Base-by-base conservation (phyloP, 2,113 vertebrate species). In the Antigone vipio region DNA sequence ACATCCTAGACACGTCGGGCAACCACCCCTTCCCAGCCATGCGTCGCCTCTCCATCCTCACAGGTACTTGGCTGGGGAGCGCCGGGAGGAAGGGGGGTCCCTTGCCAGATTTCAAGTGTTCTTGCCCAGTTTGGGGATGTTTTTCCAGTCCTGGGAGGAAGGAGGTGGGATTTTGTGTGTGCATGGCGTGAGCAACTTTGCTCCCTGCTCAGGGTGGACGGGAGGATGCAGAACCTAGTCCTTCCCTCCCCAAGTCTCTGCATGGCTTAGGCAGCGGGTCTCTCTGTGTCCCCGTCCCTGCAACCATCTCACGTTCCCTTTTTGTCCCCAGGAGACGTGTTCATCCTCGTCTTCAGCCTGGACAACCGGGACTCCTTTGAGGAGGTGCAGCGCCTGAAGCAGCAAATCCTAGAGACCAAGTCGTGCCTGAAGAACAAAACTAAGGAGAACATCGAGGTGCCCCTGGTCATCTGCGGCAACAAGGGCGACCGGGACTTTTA, bases 11-110 rank as follows among this genome's bases (percentile, higher is more conserved):
- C 97, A 99, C 99, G 0, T 99, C 99, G 0, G 99, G 99, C 79
- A 99, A 99, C 89, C 99, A 99, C 45, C 99, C 99, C 4, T 99
- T 99, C 96, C 99, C 99, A 2, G 99, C 99, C 92, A 99, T 99
- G 99, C 98, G 99, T 94, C 99, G 99, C 67, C 99, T 99, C 18
- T 99, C 99, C 93, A 99, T 99, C 93, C 98, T 99, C 76, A 99
- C 99, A 97, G 99, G 99, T 99, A 97, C 98, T 85, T 89, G 73
- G 35, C 35, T 86, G 59, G 38, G 68, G 69, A 58, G 56, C 1
- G 1, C 15, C 12, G 26, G 58, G 55, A 63, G 76, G 49, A 40
- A 53, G 16, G 24, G 24, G 55, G 22, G 16, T 35, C 30, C 49
- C 11, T 26, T 71, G 69, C 3, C 17, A 20, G 23, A 9, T 78